Evolutionary conservation across 2,113 vertebrate genomes (phyloP).

Genomic region (Bubo blakistoni): DNA sequence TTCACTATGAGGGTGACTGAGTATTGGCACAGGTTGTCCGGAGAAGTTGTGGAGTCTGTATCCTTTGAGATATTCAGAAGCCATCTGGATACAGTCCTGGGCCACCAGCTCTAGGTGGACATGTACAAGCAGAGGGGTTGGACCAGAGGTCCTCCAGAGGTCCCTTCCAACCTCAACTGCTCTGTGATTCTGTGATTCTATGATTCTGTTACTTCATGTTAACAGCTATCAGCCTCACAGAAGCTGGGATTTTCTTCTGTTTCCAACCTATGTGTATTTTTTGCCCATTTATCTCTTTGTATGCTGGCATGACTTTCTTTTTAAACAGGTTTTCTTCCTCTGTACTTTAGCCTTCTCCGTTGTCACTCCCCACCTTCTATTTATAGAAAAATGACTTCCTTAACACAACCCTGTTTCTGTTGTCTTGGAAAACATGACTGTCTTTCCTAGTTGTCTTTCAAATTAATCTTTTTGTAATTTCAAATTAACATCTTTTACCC

Average conservation of each 20-base stretch:
- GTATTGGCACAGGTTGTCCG: not conserved
- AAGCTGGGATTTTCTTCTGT: not conserved
- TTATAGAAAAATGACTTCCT: not conserved
- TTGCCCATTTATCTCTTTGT: not conserved
- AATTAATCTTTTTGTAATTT: not conserved
- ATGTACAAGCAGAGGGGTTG: not conserved
- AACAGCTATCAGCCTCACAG: not conserved
- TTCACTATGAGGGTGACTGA: not conserved
- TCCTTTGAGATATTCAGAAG: not conserved
- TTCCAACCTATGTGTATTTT: not conserved
- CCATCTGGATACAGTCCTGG: not conserved
- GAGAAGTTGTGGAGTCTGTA: not conserved
- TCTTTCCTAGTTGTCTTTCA: not conserved
- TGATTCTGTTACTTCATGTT: not conserved
- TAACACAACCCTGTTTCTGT: not conserved
- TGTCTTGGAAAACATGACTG: not conserved
- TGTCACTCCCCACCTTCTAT: not conserved
- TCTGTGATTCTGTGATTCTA: not conserved
- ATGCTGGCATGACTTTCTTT: not conserved
- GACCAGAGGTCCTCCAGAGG: not conserved
- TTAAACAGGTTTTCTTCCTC: not conserved
- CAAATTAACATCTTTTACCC: not conserved
- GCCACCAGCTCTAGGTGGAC: not conserved
- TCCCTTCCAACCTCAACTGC: not conserved
- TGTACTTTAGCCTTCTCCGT: not conserved